Evolutionary conservation across 1,140 invertebrate species (phyloP), one percentile per base, ranked within the genome.

Genomic region (Conus betulinus): DNA sequence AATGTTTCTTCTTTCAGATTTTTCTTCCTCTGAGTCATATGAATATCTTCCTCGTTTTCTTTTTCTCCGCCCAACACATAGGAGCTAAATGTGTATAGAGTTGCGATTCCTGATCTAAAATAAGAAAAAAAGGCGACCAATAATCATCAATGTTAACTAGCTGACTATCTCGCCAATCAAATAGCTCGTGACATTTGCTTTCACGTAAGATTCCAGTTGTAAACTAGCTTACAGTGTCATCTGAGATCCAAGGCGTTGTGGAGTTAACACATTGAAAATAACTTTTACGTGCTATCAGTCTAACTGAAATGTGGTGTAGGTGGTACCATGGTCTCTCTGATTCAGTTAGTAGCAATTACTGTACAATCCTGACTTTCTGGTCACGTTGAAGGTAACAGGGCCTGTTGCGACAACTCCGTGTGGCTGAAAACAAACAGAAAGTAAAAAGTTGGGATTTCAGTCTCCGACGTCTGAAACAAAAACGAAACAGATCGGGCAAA

Each of bases 371-470:
- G 60, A 63, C 17, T 20, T 63, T 20, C 60, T 63, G 60, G 60
- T 63, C 60, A 63, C 60, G 17, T 20, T 20, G 60, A 63, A 63
- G 60, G 60, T 63, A 63, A 63, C 11, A 11, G 11, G 6, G 67
- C 67, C 15, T 23, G 67, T 71, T 71, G 15, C 23, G 11, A 7
- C 67, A 71, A 71, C 67, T 20, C 11, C 15, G 57, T 6, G 11
- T 71, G 6, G 67, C 15, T 10, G 67, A 71, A 71, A 52, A 81
- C 39, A 81, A 81, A 81, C 79, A 81, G 79, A 81, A 81, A 81
- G 79, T 81, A 81, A 81, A 81, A 81, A 81, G 79, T 53, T 53
- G 79, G 52, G 79, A 53, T 81, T 81, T 81, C 53, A 10, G 11
- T 23, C 23, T 23, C 67, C 67, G 20, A 71, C 23, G 20, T 13